These are phyloP conservation scores for Taenaris catops DNA, from an alignment of 2,888 invertebrate genomes.

Conservation along the genomic window DNA sequence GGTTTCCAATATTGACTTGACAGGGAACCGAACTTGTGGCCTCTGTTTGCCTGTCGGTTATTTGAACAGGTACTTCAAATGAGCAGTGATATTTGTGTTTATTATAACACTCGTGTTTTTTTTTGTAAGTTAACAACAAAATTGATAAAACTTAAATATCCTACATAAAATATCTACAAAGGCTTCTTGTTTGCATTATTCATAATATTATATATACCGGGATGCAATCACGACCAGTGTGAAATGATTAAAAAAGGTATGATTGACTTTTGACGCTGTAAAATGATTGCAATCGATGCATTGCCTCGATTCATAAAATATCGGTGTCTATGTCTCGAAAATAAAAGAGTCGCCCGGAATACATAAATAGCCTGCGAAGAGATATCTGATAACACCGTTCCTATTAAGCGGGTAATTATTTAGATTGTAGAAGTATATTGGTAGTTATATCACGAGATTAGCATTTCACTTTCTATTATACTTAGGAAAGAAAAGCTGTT, in stretches of 20 bases:
- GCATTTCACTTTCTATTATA: constrained; percentile 29
- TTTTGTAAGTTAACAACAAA: too few relatives aligned
- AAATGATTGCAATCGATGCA: constrained; percentile 29
- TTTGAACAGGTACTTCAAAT: too few relatives aligned
- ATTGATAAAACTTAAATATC: too few relatives aligned
- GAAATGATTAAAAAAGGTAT: constrained; percentile 46
- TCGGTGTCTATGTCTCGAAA: constrained; percentile 25
- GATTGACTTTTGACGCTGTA: constrained; percentile 42
- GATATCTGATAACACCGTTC: constrained; percentile 28
- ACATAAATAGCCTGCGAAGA: constrained; percentile 27
- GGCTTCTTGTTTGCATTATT: too few relatives aligned
- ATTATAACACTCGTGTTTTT: too few relatives aligned
- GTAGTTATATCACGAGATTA: constrained; percentile 26
- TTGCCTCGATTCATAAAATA: constrained; percentile 31
- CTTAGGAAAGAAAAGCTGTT: constrained; percentile 9
- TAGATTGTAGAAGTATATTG: constrained; percentile 21
- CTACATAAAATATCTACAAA: too few relatives aligned
- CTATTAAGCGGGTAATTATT: constrained; percentile 30
- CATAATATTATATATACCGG: too few relatives aligned
- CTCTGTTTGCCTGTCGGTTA: too few relatives aligned
- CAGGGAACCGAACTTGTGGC: too few relatives aligned
- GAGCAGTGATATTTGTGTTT: too few relatives aligned
- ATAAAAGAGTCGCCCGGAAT: constrained; percentile 25
- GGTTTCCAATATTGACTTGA: too few relatives aligned
- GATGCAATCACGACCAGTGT: constrained; percentile 42